Conservation (phyloP, 2,888 invertebrate genomes). For the Cetonia aurata region DNA sequence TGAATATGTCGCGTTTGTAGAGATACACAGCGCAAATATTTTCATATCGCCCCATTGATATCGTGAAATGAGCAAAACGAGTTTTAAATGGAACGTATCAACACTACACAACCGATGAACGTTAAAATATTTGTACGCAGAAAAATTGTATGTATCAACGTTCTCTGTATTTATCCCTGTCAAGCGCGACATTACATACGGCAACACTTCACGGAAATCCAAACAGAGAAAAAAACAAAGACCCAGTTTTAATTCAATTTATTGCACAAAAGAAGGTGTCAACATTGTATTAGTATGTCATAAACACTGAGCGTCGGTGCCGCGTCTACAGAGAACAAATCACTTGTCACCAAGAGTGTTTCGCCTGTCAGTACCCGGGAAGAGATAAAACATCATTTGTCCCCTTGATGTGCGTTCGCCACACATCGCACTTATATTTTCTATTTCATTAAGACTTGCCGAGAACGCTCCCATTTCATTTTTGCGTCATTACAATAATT, state of each 20-base stretch:
- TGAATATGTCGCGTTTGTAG: too few species aligned
- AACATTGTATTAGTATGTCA: slow-evolving; percentile 49
- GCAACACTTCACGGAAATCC: slow-evolving; percentile 22
- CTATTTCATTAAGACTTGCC: slow-evolving; percentile 40
- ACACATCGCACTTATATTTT: slow-evolving; percentile 32
- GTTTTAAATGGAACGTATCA: slow-evolving; percentile 23
- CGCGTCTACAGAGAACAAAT: slow-evolving; percentile 50
- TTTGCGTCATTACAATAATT: too few species aligned
- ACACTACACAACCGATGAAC: slow-evolving; percentile 25
- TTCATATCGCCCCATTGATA: slow-evolving; percentile 9
- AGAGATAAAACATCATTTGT: slow-evolving; percentile 45
- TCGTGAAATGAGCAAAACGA: slow-evolving; percentile 27
- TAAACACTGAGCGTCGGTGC: slow-evolving; percentile 49
- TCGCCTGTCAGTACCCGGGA: slow-evolving; percentile 42
- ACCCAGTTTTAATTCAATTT: slow-evolving; percentile 48
- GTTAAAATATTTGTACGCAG: slow-evolving; percentile 20
- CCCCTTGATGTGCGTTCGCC: slow-evolving; percentile 21
- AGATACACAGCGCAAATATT: background rate
- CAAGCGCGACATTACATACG: slow-evolving; percentile 28
- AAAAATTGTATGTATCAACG: slow-evolving; percentile 30
- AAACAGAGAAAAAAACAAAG: slow-evolving; percentile 43
- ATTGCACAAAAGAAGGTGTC: slow-evolving; percentile 50
- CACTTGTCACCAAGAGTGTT: slow-evolving; percentile 53
- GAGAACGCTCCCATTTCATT: too few species aligned
- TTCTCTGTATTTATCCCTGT: slow-evolving; percentile 37